phyloP scores from a whole-genome alignment of 37 sponge, comb jelly and placozoan genomes.

The Aphrocallistes beatrix region DNA sequence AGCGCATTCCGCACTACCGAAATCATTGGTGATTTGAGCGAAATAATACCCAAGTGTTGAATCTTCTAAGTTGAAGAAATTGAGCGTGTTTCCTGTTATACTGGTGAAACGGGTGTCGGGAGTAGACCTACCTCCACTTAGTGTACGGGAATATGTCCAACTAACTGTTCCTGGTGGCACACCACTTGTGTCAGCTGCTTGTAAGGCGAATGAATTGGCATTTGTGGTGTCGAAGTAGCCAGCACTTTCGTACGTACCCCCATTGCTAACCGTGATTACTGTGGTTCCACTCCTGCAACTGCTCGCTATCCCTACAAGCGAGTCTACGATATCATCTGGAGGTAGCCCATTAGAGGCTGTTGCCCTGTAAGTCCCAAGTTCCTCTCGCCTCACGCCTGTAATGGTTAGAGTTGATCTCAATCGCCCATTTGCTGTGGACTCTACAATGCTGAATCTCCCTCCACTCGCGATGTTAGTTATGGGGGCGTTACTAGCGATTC shows the following conservation, averaged over 20 bases:
- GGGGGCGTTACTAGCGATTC: background rate
- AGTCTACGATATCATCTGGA: background rate
- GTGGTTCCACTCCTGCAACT: background rate
- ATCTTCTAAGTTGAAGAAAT: background rate
- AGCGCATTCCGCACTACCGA: background rate
- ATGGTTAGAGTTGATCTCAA: background rate
- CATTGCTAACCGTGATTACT: background rate
- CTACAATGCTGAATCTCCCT: background rate
- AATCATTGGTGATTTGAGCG: background rate
- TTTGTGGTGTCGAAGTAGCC: background rate
- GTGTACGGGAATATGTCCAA: background rate
- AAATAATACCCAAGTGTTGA: background rate
- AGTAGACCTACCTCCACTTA: background rate
- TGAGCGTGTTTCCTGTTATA: background rate
- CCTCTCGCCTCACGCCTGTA: background rate
- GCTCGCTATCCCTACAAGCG: background rate
- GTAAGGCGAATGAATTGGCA: background rate
- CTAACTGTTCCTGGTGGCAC: background rate
- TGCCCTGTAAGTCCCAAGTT: background rate
- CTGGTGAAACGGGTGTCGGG: background rate
- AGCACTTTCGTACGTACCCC: background rate
- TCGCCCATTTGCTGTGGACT: background rate
- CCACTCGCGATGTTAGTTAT: background rate
- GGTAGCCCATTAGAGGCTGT: background rate
- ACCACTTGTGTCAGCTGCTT: background rate